Base-by-base conservation (phyloP, 2,113 vertebrate species). In the Xyliphius kryptos region DNA sequence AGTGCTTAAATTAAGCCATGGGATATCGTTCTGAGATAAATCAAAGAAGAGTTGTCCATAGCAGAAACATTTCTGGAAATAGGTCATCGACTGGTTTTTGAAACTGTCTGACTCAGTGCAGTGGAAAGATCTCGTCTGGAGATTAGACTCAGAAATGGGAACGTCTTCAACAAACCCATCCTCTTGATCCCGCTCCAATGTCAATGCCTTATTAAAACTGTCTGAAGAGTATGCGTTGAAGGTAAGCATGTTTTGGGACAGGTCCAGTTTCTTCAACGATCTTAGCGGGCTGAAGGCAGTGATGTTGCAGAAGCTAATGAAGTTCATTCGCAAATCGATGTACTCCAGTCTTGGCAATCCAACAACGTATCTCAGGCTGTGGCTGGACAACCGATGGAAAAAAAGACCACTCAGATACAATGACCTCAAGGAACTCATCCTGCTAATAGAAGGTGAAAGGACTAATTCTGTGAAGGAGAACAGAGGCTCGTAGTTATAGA, bases 1-100 rank as follows among this genome's bases (percentile, higher is more conserved):
- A 21, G 80, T 60, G 2, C 57, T 36, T 58, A 71, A 17, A 13
- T 74, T 71, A 5, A 90, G 53, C 54, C 59, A 79, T 47, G 83
- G 43, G 43, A 90, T 84, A 54, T 86, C 80, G 75, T 90, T 90
- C 70, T 85, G 82, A 51, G 89, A 90, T 1, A 90, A 55, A 65
- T 90, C 85, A 76, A 87, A 74, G 16, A 46, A 69, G 4, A 81
- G 51, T 3, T 67, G 69, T 20, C 54, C 0, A 0, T 4, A 1
- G 41, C 87, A 89, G 13, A 67, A 71, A 1, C 54, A 1, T 0
- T 46, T 66, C 58, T 63, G 76, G 3, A 85, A 80, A 21, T 75
- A 12, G 66, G 15, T 36, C 2, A 80, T 48, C 5, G 77, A 68
- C 53, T 63, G 57, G 56, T 19, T 12, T 47, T 73, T 50, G 1